Percentiles rank a stretch among this genome's conserved stretches.
Evolutionary conservation across 2,113 vertebrate species (phyloP).

Genomic region (Pagrus major): DNA sequence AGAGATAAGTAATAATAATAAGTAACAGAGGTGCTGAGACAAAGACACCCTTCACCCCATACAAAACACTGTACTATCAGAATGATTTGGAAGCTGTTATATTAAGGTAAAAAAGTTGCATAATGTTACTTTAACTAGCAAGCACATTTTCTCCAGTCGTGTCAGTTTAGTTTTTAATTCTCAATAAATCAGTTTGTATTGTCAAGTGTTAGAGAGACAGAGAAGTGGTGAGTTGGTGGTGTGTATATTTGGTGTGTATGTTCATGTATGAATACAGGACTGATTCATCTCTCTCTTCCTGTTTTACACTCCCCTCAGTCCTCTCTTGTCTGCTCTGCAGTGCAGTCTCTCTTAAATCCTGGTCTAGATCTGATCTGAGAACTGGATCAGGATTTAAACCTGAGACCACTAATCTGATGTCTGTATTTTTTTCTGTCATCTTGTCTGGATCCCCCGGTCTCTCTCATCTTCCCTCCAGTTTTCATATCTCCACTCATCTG

Average conservation of each 20-base stretch:
- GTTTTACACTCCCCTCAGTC: slow-evolving; percentile 42
- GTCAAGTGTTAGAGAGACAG: not conserved
- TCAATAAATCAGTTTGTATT: not conserved
- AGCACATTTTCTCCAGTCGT: too few species aligned
- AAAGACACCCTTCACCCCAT: too few species aligned
- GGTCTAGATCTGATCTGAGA: slow-evolving; percentile 31
- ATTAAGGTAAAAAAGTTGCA: too few species aligned
- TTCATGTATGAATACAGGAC: slow-evolving; percentile 21
- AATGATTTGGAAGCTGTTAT: too few species aligned
- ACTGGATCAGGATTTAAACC: slow-evolving; percentile 45
- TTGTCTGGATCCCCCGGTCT: not conserved
- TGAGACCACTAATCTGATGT: not conserved
- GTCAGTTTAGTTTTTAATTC: not conserved
- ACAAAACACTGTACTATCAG: too few species aligned
- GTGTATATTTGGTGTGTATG: slow-evolving; percentile 1
- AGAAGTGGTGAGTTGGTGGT: slow-evolving; percentile 1
- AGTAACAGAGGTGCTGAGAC: too few species aligned
- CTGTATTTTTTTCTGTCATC: too few species aligned
- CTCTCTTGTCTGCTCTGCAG: slow-evolving; percentile 42
- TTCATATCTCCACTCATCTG: not conserved
- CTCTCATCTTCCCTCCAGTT: not conserved
- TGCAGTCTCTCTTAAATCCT: slow-evolving; percentile 35
- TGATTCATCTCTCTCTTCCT: slow-evolving; percentile 11
- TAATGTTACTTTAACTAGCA: not conserved
- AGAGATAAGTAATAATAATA: too few species aligned